These are phyloP conservation scores for Musca domestica DNA, from an alignment of 1,140 invertebrate species.

Conservation along the genomic window DNA sequence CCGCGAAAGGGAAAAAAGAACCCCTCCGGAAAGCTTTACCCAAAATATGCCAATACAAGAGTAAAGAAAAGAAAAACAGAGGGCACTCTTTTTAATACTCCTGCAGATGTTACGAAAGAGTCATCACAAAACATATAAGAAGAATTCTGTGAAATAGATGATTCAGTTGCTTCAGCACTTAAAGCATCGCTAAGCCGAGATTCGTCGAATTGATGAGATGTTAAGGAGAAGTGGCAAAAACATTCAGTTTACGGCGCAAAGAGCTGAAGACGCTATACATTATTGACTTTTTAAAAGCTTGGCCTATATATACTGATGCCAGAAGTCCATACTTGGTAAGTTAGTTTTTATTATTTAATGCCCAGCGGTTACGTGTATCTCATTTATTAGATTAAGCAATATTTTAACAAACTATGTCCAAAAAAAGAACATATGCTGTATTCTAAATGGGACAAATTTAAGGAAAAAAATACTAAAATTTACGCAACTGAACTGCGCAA, in stretches of 20 bases:
- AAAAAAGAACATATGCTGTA: constrained; percentile 12
- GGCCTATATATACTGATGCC: constrained; percentile 4
- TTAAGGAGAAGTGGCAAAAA: constrained; percentile 5
- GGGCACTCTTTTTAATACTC: neutral
- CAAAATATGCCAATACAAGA: neutral
- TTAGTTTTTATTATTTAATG: neutral
- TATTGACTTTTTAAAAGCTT: constrained; percentile 12
- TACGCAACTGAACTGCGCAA: constrained; percentile 1
- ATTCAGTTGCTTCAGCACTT: constrained; percentile 3
- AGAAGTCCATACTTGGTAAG: constrained; percentile 7
- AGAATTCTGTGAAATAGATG: neutral
- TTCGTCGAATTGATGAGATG: constrained; percentile 5
- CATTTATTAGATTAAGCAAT: no score
- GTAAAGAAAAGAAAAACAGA: constrained; percentile 5
- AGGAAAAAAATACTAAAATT: neutral
- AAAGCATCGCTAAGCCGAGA: constrained; percentile 2
- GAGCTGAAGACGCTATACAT: neutral
- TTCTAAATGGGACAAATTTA: constrained; percentile 6
- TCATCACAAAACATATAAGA: neutral
- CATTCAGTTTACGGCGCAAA: constrained; percentile 4
- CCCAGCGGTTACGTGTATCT: no score
- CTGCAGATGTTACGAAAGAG: neutral
- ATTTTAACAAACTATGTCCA: neutral
- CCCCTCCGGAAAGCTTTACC: constrained; percentile 3
- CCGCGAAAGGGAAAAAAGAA: neutral